These are phyloP conservation scores for Lathronympha strigana DNA, from an alignment of 2,888 invertebrate species.

Conservation along the genomic window DNA sequence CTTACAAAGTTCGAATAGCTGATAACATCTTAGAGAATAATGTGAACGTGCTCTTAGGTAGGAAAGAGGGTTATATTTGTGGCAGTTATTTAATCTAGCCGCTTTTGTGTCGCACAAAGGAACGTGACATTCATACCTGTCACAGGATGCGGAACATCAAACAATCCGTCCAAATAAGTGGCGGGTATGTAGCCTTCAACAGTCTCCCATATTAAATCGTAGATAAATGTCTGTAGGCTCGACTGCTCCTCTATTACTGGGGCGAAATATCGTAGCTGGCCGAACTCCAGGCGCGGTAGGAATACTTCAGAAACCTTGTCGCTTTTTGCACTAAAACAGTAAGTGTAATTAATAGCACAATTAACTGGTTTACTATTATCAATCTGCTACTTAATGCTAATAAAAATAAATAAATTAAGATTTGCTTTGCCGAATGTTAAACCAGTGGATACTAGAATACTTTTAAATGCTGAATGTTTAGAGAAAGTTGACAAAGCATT, in stretches of 20 bases:
- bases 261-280: slow-evolving; percentile 67
- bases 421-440: too few relatives aligned
- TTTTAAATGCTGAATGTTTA: too few relatives aligned
- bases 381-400: too few relatives aligned
- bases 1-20: too few relatives aligned
- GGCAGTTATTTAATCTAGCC: neutral
- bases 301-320: slow-evolving; percentile 61
- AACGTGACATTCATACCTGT: slow-evolving; percentile 54
- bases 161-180: slow-evolving; percentile 61
- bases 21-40: neutral
- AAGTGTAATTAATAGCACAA: too few relatives aligned
- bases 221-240: slow-evolving; percentile 49
- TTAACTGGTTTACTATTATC: too few relatives aligned
- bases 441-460: too few relatives aligned
- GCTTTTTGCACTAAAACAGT: slow-evolving; percentile 60
- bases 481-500: too few relatives aligned
- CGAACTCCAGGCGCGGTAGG: slow-evolving; percentile 63
- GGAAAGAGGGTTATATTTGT: neutral
- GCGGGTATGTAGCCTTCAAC: slow-evolving; percentile 61
- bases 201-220: slow-evolving; percentile 60
- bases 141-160: slow-evolving; percentile 63
- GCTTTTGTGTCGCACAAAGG: neutral
- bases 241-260: slow-evolving; percentile 55
- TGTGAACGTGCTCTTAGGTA: neutral
- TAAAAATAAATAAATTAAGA: too few relatives aligned